These are phyloP conservation scores for Chloropsis hardwickii DNA, from an alignment of 2,113 vertebrate species.

Conservation along the genomic window DNA sequence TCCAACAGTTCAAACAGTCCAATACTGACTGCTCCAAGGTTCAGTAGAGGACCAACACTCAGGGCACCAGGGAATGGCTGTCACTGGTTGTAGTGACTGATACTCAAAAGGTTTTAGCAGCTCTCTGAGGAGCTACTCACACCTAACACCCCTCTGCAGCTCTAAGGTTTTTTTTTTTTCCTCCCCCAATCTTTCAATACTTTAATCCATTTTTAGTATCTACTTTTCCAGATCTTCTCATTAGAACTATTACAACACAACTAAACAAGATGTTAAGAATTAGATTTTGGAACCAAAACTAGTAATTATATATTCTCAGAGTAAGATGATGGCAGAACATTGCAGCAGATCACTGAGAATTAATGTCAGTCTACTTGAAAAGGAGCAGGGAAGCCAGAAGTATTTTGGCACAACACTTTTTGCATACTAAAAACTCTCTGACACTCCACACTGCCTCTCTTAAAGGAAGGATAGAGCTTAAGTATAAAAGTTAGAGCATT, in stretches of 20 bases:
- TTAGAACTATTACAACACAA: background rate
- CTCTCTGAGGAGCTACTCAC: background rate
- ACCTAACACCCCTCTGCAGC: background rate
- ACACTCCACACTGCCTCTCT: fast-evolving
- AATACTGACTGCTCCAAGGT: background rate
- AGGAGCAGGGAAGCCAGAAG: background rate
- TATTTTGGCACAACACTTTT: background rate
- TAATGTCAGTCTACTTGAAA: background rate
- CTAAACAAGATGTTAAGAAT: background rate
- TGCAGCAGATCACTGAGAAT: background rate
- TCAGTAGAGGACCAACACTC: background rate
- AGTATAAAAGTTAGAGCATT: background rate
- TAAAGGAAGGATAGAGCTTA: fast-evolving
- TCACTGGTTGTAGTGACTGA: background rate
- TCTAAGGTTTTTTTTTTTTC: background rate
- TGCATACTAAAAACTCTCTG: background rate
- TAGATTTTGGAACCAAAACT: background rate
- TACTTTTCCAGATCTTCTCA: background rate
- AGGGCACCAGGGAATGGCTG: background rate
- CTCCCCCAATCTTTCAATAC: background rate
- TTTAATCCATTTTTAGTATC: background rate
- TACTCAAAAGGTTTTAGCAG: background rate
- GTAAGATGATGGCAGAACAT: background rate
- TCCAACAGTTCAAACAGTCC: background rate
- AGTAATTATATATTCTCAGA: background rate